Evolutionary conservation across 1,140 invertebrate genomes (phyloP), one percentile per base, ranked within the genome.

Genomic region (Tetragonula clypearis): DNA sequence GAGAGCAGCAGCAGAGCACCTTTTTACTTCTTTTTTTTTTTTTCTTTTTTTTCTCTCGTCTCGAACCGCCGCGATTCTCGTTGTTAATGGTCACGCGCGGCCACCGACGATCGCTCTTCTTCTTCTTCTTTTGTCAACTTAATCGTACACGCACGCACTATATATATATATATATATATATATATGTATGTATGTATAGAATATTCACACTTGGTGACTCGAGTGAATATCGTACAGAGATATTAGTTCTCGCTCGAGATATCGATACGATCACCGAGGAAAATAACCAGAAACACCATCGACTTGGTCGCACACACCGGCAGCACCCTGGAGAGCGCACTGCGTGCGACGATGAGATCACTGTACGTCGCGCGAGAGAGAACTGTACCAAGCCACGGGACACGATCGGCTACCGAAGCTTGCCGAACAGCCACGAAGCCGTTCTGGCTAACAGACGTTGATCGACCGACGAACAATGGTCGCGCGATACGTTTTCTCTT

Each of bases 401-500:
- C 58, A 83, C 82, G 89, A 87, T 84, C 79, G 85, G 73, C 72
- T 58, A 88, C 90, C 90, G 90, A 88, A 84, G 79, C 82, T 91
- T 86, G 85, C 88, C 90, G 90, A 91, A 75, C 75, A 17, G 41
- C 6, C 55, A 83, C 90, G 90, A 90, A 88, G 78, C 82, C 82
- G 73, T 15, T 56, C 41, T 49, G 41, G 68, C 68, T 58, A 72
- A 71, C 69, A 77, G 88, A 86, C 88, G 88, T 86, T 82, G 79
- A 88, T 89, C 90, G 90, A 88, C 88, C 86, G 88, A 87, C 83
- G 84, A 87, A 91, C 90, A 91, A 91, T 91, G 90, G 83, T 91
- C 84, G 88, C 56, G 68, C 49, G 58, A 87, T 87, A 76, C 82
- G 71, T 74, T 79, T 49, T 49, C 41, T 65, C 79, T 85, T 79